These are phyloP conservation scores for Tribolium freemani DNA, from an alignment of 2,888 invertebrate genomes.

Conservation along the genomic window DNA sequence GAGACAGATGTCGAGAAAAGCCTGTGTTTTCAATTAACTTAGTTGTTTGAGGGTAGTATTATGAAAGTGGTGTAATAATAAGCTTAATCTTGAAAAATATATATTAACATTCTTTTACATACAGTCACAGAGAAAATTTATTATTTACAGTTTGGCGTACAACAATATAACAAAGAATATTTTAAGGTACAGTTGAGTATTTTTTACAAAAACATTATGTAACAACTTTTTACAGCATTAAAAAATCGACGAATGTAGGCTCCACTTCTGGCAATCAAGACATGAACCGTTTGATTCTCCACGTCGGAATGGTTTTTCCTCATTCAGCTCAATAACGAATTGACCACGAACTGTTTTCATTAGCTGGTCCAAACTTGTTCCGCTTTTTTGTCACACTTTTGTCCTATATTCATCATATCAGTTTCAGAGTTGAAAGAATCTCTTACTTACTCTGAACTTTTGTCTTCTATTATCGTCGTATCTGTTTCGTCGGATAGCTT, in stretches of 20 bases:
- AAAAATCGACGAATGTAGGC: not conserved
- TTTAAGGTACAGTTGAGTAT: not conserved
- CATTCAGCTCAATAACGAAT: not conserved
- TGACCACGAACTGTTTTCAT: not conserved
- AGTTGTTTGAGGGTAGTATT: too few species aligned
- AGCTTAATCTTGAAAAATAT: not conserved
- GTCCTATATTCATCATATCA: slow-evolving; percentile 7
- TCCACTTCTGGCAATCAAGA: not conserved
- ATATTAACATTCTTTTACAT: not conserved
- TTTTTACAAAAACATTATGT: not conserved
- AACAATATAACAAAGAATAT: not conserved
- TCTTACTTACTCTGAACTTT: slow-evolving; percentile 30
- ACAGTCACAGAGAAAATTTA: not conserved
- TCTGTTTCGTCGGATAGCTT: slow-evolving; percentile 21
- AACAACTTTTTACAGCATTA: not conserved
- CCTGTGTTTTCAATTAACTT: not conserved
- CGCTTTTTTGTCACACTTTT: slow-evolving; percentile 28
- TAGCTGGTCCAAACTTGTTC: not conserved
- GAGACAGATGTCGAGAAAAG: not conserved
- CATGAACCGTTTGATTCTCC: not conserved
- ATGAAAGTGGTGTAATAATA: too few species aligned
- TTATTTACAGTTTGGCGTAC: not conserved
- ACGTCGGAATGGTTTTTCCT: not conserved
- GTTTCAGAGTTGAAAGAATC: not conserved
- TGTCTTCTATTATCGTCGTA: slow-evolving; percentile 24